Percentiles rank a stretch among this genome's conserved stretches.
Conservation (phyloP, 2,113 vertebrate species). For the Herpetotheres cachinnans region DNA sequence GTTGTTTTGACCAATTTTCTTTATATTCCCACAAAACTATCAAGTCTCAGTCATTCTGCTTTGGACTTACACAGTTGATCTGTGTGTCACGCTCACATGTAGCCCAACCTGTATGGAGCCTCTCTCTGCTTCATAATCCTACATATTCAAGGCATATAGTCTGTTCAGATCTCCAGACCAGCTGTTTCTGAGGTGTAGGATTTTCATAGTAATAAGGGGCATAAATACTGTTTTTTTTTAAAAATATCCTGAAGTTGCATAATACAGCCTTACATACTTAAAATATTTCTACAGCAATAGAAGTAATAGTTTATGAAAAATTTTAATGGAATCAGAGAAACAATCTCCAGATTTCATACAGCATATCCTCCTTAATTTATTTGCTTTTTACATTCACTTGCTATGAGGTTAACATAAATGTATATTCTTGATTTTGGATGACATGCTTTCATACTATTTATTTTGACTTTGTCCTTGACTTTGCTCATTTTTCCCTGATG, state of each 20-base stretch:
- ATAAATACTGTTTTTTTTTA: not conserved
- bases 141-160: too few relatives aligned
- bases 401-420: not conserved
- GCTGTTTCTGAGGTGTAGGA: not conserved
- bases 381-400: not conserved
- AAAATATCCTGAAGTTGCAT: not conserved
- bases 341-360: not conserved
- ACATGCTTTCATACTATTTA: not conserved
- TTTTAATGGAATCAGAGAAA: not conserved
- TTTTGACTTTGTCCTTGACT: not conserved
- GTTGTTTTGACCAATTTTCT: not conserved
- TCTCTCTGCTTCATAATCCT: not conserved
- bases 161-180: not conserved
- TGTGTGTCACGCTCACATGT: accelerated
- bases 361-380: not conserved
- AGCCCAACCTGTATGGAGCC: not conserved
- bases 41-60: not conserved
- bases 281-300: not conserved
- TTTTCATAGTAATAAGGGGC: not conserved
- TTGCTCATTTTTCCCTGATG: not conserved
- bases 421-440: not conserved
- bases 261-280: not conserved
- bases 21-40: not conserved
- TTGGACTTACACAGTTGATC: not conserved
- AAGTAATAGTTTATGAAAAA: not conserved